Evolutionary conservation across 2,888 invertebrate species (phyloP), one percentile per base, ranked within the genome.

Genomic region (Rhamnusium bicolor): DNA sequence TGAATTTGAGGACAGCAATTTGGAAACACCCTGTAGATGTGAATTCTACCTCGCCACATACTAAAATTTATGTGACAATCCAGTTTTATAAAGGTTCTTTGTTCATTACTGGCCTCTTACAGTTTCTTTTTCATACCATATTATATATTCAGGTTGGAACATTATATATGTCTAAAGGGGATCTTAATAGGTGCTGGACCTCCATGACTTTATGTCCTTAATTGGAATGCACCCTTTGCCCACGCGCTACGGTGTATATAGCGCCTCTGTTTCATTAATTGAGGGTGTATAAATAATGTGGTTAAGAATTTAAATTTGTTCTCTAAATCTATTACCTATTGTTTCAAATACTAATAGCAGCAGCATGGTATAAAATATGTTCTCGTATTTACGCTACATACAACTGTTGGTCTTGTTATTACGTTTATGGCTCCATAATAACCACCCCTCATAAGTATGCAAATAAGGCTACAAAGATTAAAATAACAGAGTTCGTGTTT

Each of bases 211-310:
- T 51, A 24, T 12, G 51, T 24, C 12, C 49, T 51, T 63, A 63
- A 51, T 63, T 51, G 51, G 27, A 47, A 21, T 24, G 18, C 24
- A 14, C 32, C 27, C 51, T n/a, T 49, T 10, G 49, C 49, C 63
- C 51, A 63, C 51, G 49, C 24, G 49, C 14, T 16, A 1, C 10
- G 19, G 19, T 3, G n/a, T 46, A 27, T 51, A 14, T 40, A 24
- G 27, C 10, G n/a, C 62, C 47, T 24, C 62, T 12, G 19, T 62
- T 47, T 62, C 24, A 62, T 62, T 62, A 62, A 62, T 62, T 62
- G 47, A 24, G 60, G 47, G 46, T 47, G 62, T 47, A 14, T 24
- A 18, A 53, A 14, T 24, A 18, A 53, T n/a, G n/a, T 24, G 10
- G 53, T n/a, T 12, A n/a, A 53, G 19, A n/a, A 21, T 12, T 21